Conservation (phyloP, 2,113 vertebrate species). For the Psilopsiagon aymara region DNA sequence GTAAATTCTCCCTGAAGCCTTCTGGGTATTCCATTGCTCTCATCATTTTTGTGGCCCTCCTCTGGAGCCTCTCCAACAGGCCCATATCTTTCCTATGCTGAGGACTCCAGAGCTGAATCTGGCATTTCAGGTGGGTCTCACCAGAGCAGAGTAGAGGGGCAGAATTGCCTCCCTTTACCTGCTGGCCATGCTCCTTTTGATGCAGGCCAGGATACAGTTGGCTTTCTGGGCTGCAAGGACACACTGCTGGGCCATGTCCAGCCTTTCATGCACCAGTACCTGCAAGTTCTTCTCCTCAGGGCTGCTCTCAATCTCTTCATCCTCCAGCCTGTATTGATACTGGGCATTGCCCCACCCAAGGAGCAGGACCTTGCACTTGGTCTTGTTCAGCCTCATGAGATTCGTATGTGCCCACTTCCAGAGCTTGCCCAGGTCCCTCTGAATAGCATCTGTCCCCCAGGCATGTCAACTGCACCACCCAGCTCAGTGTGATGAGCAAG, state of each 20-base stretch:
- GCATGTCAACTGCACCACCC: neutral
- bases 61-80: neutral
- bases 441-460: neutral
- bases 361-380: neutral
- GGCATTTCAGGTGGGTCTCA: neutral
- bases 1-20: neutral
- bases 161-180: neutral
- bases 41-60: neutral
- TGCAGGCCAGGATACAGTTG: neutral
- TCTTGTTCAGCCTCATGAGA: neutral
- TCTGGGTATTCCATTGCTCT: neutral
- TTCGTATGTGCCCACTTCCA: neutral
- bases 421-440: neutral
- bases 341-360: fast-evolving
- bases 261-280: neutral
- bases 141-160: neutral
- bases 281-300: neutral
- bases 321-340: neutral
- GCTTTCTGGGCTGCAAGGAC: neutral
- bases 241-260: neutral
- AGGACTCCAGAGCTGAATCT: neutral
- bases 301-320: neutral
- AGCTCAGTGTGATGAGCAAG: neutral
- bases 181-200: neutral
- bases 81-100: neutral